Base-by-base conservation (phyloP, 2,888 invertebrate genomes). In the Acholoe squamosa region DNA sequence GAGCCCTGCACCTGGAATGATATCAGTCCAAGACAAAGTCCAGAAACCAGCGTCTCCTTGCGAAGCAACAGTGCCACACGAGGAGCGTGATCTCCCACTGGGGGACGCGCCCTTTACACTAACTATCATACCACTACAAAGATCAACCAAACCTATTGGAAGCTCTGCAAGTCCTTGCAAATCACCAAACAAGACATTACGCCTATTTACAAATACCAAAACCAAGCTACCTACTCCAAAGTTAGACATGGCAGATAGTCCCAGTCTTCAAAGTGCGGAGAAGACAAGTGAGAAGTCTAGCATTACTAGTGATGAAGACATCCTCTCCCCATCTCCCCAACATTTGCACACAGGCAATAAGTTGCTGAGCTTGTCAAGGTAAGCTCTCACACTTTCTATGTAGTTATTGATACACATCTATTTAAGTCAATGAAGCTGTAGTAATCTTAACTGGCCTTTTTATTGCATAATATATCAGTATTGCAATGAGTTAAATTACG, bases 291-390 rank as follows among this genome's bases (percentile, higher is more conserved):
- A 28, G 28, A 28, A 14, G 14, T 7, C 43, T 0, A 22, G 43
- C 19, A n/a, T 16, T 1, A 33, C 0, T 0, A 80, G 80, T n/a
- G 43, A 43, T 43, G 80, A 80, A 7, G 80, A 80, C 16, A 43
- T 80, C 80, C 80, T 80, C 5, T 80, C 80, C 1, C 80, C 80
- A 80, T 80, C 80, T 22, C 80, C 80, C 14, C 80, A 80, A 22
- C 19, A 19, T 7, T n/a, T 10, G 12, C 80, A 22, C 25, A 19
- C 76, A 31, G 25, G 31, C 16, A 19, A 5, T 31, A 76, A 25
- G 28, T 25, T 76, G 80, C 0, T 34, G 28, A 71, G 80, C 43
- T 80, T 43, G 5, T 33, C n/a, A 14, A 19, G 80, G 19, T 34
- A 76, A 25, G 3, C 10, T 7, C 10, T 10, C 43, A 10, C 43